phyloP scores from a whole-genome alignment of 2,888 invertebrate species.

The Tenthredo amoena region DNA sequence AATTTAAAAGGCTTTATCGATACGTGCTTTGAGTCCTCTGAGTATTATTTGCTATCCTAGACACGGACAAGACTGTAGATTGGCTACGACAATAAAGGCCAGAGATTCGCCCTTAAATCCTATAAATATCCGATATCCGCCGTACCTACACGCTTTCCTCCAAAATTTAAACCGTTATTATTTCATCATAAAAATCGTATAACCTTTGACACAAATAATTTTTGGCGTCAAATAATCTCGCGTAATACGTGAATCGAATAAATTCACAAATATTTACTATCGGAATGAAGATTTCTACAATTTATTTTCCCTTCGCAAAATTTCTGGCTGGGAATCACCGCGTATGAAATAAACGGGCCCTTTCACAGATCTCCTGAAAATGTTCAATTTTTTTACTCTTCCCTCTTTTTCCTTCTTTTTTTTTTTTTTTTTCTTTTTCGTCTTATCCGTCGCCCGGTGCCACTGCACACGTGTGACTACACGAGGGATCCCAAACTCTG shows the following conservation, averaged over 20 bases:
- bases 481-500: neutral
- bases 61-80: conserved; percentile 12
- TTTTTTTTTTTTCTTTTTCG: neutral
- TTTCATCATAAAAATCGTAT: neutral
- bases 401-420: neutral
- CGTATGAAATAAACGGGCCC: neutral
- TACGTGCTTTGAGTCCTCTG: conserved; percentile 25
- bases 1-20: conserved; percentile 23
- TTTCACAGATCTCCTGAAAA: neutral
- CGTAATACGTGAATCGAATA: too few relatives aligned
- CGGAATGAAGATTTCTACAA: too few relatives aligned
- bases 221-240: neutral
- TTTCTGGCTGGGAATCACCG: neutral
- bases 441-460: neutral
- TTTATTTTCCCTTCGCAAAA: too few relatives aligned
- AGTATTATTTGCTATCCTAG: conserved; percentile 37
- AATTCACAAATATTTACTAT: too few relatives aligned
- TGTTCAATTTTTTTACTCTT: neutral
- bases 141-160: neutral
- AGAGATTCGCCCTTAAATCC: neutral
- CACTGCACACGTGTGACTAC: neutral
- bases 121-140: neutral
- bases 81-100: neutral
- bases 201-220: neutral
- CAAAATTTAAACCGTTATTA: neutral